Evolutionary conservation across 2,113 vertebrate species (phyloP), one percentile per base, ranked within the genome.

Genomic region (Oceanites oceanicus): DNA sequence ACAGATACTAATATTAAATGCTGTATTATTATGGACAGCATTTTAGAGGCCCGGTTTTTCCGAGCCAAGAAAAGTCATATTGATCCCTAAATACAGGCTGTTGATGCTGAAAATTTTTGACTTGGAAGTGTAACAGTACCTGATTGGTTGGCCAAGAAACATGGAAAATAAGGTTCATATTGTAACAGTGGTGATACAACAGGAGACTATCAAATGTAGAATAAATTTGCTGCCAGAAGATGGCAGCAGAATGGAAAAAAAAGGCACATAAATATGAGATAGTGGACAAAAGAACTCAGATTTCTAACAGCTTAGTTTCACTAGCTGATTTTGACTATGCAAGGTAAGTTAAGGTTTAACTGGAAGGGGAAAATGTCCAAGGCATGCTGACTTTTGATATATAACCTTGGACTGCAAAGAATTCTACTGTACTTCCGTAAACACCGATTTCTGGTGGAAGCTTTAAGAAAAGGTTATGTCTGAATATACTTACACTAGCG

Each of bases 181-280:
- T 68, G 19, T 70, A 80, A 7, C 14, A 23, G 52, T 47, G 74
- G 52, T n/a, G 49, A 82, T 92, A 42, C 38, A 72, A 74, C 47
- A 56, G 61, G 86, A 87, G 91, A 83, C 62, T 75, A 71, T 90
- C 90, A 72, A 76, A 67, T 49, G 75, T 34, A 58, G 62, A 78
- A 61, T 66, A 50, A 58, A 67, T 59, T 20, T 11, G 26, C 71
- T 88, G 76, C 96, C 97, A 97, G 97, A 92, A 98, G 97, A 91
- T 97, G 97, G 97, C 97, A 97, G 96, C 93, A 96, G 72, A 92
- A 89, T 83, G 92, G 93, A 59, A 76, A 88, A 91, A 81, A 83
- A 68, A 58, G 25, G 8, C 62, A 63, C 36, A 10, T 65, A 88
- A 74, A 61, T 62, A 29, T 17, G 56, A 90, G 85, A 8, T 77